Evolutionary conservation across 2,888 invertebrate genomes (phyloP).

Genomic region (Leistus spinibarbis): DNA sequence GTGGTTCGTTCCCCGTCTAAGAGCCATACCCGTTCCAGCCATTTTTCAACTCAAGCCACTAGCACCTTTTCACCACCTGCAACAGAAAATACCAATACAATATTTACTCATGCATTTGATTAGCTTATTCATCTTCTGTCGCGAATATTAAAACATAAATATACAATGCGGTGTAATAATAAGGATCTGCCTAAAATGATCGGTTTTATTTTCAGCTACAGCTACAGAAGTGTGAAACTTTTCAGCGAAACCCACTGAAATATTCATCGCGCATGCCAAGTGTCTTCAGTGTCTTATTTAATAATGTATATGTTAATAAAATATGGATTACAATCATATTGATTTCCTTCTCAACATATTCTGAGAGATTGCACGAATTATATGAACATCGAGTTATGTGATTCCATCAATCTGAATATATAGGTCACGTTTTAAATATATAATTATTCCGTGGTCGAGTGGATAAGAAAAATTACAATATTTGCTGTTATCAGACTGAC

Average conservation of each 20-base stretch:
- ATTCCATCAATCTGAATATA: too few relatives aligned
- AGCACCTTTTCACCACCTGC: slow-evolving; percentile 56
- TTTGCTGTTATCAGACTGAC: neutral
- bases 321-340: neutral
- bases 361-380: neutral
- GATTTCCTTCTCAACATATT: neutral
- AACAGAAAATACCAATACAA: slow-evolving; percentile 44
- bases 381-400: neutral
- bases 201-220: slow-evolving; percentile 4
- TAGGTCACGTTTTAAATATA: too few relatives aligned
- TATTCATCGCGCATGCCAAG: neutral
- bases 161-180: too few relatives aligned
- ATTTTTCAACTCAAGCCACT: slow-evolving; percentile 53
- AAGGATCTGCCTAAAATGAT: neutral
- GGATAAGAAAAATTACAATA: too few relatives aligned
- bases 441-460: too few relatives aligned
- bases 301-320: neutral
- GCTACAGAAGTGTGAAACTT: neutral
- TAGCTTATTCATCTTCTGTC: too few relatives aligned
- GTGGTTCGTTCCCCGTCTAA: slow-evolving; percentile 76
- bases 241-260: neutral
- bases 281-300: neutral
- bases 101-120: too few relatives aligned
- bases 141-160: too few relatives aligned
- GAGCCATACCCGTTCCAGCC: slow-evolving; percentile 76